phyloP scores from a whole-genome alignment of 30 jellyfish, hydroid and myxozoan species.

The Turritopsis rubra region DNA sequence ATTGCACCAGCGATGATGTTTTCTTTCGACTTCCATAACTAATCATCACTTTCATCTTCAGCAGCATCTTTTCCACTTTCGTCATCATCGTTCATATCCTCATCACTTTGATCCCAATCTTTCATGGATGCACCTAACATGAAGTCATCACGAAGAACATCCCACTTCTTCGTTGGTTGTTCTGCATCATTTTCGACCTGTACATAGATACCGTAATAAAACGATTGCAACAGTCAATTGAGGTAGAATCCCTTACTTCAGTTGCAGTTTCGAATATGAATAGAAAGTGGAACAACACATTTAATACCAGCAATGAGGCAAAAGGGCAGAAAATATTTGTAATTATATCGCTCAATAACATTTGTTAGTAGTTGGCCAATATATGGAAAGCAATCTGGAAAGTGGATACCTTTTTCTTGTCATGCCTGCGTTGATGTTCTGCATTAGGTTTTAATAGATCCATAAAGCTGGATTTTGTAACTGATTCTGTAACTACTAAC shows the following conservation, averaged over 20 bases:
- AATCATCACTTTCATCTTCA: background rate
- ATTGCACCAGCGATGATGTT: too few relatives aligned
- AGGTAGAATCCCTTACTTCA: too few relatives aligned
- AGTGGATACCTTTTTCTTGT: background rate
- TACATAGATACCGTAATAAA: background rate
- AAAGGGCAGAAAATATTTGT: background rate
- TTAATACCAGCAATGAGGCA: background rate
- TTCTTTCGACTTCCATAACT: too few relatives aligned
- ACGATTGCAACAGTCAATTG: background rate
- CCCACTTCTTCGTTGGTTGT: constrained; percentile 57
- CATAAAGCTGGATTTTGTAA: constrained; percentile 76
- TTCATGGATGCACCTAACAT: constrained; percentile 97
- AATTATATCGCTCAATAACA: background rate
- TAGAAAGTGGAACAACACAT: too few relatives aligned
- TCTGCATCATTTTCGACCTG: background rate
- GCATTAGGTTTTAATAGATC: constrained; percentile 48
- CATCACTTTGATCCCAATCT: constrained; percentile 82
- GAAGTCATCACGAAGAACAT: constrained; percentile 82
- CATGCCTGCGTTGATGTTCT: background rate
- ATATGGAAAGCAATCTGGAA: background rate
- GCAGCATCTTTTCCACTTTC: background rate
- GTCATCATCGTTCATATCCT: constrained; percentile 24
- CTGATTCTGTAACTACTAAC: constrained; percentile 46
- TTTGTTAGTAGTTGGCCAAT: background rate
- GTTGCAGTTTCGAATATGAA: too few relatives aligned